phyloP scores from a whole-genome alignment of 92 coral and sea anemone genomes.

The Epizoanthus stellaris region DNA sequence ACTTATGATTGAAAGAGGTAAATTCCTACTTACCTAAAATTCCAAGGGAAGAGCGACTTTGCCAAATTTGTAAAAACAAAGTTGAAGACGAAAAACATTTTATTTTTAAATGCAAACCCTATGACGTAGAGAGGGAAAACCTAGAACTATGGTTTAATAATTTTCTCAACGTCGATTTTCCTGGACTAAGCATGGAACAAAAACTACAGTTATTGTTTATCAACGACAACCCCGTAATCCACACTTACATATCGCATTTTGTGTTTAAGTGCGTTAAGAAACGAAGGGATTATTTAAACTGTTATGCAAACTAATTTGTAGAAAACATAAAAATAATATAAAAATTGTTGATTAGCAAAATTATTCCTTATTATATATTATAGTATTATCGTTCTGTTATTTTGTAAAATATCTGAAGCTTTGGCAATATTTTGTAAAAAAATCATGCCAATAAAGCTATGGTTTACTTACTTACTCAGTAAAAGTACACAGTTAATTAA shows the following conservation, averaged over 20 bases:
- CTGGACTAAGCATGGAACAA: constrained; percentile 5
- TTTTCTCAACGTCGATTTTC: neutral
- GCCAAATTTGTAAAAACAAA: constrained; percentile 11
- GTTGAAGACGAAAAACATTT: constrained; percentile 24
- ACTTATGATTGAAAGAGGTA: constrained; percentile 32
- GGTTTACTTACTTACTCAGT: no score
- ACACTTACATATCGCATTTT: neutral
- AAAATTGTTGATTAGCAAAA: no score
- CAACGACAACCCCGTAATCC: neutral
- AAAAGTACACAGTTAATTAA: no score
- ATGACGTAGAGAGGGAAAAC: neutral
- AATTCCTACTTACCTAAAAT: constrained; percentile 9
- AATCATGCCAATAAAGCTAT: no score
- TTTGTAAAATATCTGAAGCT: no score
- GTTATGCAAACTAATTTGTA: neutral
- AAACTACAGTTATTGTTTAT: neutral
- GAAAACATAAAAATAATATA: no score
- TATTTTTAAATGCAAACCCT: constrained; percentile 8
- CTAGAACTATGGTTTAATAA: neutral
- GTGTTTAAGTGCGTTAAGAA: neutral
- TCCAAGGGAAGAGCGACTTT: constrained; percentile 26
- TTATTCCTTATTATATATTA: no score
- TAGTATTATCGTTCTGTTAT: no score
- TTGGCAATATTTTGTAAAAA: no score
- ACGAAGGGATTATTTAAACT: neutral